Evolutionary conservation across 2,113 vertebrate genomes (phyloP).

Genomic region (Hemiscyllium ocellatum): DNA sequence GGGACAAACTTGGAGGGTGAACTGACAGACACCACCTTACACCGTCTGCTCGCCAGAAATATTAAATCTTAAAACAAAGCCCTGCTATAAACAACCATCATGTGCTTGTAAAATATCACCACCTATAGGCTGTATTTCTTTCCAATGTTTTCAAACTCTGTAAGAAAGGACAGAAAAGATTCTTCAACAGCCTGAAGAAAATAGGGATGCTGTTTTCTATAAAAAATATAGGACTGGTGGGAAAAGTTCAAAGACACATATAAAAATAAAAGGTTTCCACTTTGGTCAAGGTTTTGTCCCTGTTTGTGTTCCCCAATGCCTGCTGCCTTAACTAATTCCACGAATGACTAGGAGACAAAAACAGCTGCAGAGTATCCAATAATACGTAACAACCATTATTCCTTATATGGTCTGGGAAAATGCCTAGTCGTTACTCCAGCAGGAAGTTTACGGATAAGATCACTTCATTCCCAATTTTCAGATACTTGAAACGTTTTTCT

Average conservation of each 20-base stretch:
- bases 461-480: neutral
- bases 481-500: no score
- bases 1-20: neutral
- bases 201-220: neutral
- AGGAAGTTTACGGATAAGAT: neutral
- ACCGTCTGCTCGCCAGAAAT: neutral
- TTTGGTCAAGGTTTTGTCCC: neutral
- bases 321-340: neutral
- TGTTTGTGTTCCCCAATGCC: neutral
- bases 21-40: neutral
- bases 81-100: neutral
- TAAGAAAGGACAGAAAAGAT: neutral
- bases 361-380: neutral
- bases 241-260: neutral
- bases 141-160: neutral
- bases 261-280: neutral
- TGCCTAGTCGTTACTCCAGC: neutral
- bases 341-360: neutral
- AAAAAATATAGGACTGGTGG: neutral
- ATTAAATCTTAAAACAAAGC: neutral
- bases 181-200: neutral
- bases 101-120: neutral
- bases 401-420: conserved; percentile 28
- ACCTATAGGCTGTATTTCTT: neutral
- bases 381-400: neutral